Percentiles rank a stretch among this genome's conserved stretches.
Evolutionary conservation across 2,113 vertebrate genomes (phyloP).

Genomic region (Sitta europaea): DNA sequence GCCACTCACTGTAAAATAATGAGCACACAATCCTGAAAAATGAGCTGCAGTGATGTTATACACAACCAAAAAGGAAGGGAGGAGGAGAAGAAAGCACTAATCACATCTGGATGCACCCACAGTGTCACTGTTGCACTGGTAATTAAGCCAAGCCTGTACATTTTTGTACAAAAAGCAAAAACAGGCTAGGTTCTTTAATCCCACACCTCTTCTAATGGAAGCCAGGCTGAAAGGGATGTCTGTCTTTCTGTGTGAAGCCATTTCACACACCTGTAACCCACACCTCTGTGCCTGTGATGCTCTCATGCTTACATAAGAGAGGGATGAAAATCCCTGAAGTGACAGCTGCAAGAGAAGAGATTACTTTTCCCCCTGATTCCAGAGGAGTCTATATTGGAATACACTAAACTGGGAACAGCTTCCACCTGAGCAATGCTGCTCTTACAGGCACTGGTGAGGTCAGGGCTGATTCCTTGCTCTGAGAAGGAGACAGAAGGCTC

Average conservation of each 20-base stretch:
- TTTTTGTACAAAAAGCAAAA: neutral
- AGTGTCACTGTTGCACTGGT: neutral
- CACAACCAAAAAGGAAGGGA: neutral
- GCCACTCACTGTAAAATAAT: neutral
- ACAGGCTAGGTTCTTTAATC: neutral
- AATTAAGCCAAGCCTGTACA: neutral
- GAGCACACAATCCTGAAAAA: neutral
- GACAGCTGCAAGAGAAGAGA: neutral
- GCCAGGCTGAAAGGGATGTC: neutral
- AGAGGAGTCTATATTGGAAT: neutral
- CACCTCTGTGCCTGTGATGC: neutral
- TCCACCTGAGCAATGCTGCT: neutral
- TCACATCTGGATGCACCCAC: neutral
- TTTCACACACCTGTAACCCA: neutral
- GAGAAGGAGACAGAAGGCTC: neutral
- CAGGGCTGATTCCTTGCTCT: neutral
- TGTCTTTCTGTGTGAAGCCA: neutral
- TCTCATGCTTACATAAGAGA: neutral
- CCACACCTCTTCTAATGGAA: neutral
- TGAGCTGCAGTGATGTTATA: neutral
- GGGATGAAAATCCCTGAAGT: neutral
- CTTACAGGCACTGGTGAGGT: neutral
- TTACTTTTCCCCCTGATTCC: neutral
- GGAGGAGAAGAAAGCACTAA: neutral
- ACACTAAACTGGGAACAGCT: neutral